Evolutionary conservation across 2,888 invertebrate species (phyloP), one percentile per base, ranked within the genome.

Genomic region (Cremastobaeus sp.): DNA sequence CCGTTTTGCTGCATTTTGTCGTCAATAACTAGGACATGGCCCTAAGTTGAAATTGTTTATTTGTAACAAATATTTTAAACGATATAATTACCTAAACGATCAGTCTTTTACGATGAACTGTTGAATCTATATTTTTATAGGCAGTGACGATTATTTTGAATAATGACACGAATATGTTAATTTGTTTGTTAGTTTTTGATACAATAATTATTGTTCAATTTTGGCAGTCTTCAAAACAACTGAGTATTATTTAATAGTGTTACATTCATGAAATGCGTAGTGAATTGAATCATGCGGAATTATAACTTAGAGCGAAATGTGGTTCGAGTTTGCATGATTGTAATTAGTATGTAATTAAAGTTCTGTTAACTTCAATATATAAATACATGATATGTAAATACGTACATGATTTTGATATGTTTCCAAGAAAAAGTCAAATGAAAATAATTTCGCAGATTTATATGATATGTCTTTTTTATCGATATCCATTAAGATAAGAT

Each of bases 291-390:
- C 17, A 35, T 21, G 35, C 14, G 43, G 11, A 18, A 43, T 45
- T 11, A 15, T 34, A 21, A 45, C 11, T 54, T 54, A 47, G 48
- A 47, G 12, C 11, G 12, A 50, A 52, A 64, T 64, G 62, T 64
- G 62, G 43, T 64, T 64, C 62, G 18, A 64, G 50, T 52, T 64
- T 52, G 52, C n/a, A n/a, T n/a, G n/a, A n/a, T n/a, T n/a, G n/a
- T n/a, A n/a, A n/a, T n/a, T n/a, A n/a, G n/a, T n/a, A n/a, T n/a
- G n/a, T n/a, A n/a, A n/a, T n/a, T n/a, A n/a, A n/a, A n/a, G n/a
- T n/a, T n/a, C n/a, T n/a, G n/a, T n/a, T n/a, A n/a, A n/a, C n/a
- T n/a, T n/a, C n/a, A n/a, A n/a, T n/a, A n/a, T n/a, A n/a, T n/a
- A n/a, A n/a, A n/a, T n/a, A n/a, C n/a, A n/a, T n/a, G n/a, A n/a